Base-by-base conservation (phyloP, 2,797 vertebrate genomes). In the Spea hammondii region DNA sequence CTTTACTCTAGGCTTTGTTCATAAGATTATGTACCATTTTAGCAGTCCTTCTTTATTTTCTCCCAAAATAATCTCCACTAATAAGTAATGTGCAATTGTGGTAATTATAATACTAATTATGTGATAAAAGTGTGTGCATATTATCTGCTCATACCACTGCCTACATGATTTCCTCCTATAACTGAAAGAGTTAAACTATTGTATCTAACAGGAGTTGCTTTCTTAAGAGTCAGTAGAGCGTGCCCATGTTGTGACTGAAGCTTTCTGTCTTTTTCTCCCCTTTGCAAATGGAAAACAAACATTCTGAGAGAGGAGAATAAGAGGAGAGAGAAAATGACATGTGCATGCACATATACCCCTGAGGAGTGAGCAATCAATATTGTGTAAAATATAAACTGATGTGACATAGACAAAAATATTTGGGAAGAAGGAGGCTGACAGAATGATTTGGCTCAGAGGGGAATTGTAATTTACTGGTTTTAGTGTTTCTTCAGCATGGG, bases 331-430 rank as follows among this genome's bases (percentile, higher is more conserved):
- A 64, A 77, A 77, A 82, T 73, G 55, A 82, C 75, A 77, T 70
- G 77, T 62, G 70, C 65, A 79, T 69, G 62, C 71, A 81, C 74
- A 77, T 65, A 74, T 69, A 82, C 57, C 79, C 79, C 75, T 74
- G 79, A 82, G 79, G 75, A 53, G 75, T 12, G 65, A 82, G 70
- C 79, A 82, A 82, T 77, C 79, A 82, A 82, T 82, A 82, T 82
- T 82, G 79, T 82, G 79, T 78, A 77, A 77, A 82, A 77, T 77
- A 57, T 82, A 82, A 82, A 77, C 75, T 69, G 75, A 82, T 82
- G 76, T 82, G 79, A 77, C 79, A 82, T 74, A 70, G 79, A 82
- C 79, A 77, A 82, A 81, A 74, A 82, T 77, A 77, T 77, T 82
- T 82, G 65, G 65, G 74, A 65, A 67, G 54, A 77, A 55, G 57